These are phyloP conservation scores for Catostylus mosaicus DNA, from an alignment of 30 jellyfish, hydroid and myxozoan genomes.

Conservation along the genomic window DNA sequence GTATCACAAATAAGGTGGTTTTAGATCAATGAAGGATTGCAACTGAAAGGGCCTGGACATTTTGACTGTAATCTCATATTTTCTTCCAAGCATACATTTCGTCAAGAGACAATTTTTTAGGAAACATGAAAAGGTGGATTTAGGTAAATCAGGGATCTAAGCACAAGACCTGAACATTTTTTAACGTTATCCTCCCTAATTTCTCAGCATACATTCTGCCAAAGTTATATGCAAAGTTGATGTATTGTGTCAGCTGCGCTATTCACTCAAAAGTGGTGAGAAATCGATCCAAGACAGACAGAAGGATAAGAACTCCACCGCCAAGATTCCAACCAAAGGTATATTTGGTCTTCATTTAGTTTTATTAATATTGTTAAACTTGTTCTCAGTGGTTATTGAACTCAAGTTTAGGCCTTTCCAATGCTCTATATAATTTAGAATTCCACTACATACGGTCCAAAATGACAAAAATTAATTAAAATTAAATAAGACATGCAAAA, in stretches of 20 bases:
- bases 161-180: not conserved
- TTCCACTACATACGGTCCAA: no score
- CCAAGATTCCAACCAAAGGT: constrained; percentile 96
- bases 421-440: not conserved
- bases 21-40: no score
- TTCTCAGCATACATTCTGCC: constrained; percentile 87
- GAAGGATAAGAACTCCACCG: constrained; percentile 98
- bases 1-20: no score
- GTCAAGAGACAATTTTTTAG: no score
- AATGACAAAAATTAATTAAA: no score
- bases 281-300: constrained; percentile 96
- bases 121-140: no score
- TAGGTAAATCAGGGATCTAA: no score
- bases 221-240: constrained; percentile 93
- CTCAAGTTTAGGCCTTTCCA: not conserved
- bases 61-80: no score
- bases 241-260: constrained; percentile 99
- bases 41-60: no score
- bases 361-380: not conserved
- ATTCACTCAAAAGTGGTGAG: constrained; percentile 99
- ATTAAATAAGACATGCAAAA: no score
- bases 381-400: not conserved
- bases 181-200: not conserved
- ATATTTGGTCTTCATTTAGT: no score
- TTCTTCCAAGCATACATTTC: no score